Evolutionary conservation across 1,140 invertebrate genomes (phyloP).

Genomic region (Teleogryllus occipitalis): DNA sequence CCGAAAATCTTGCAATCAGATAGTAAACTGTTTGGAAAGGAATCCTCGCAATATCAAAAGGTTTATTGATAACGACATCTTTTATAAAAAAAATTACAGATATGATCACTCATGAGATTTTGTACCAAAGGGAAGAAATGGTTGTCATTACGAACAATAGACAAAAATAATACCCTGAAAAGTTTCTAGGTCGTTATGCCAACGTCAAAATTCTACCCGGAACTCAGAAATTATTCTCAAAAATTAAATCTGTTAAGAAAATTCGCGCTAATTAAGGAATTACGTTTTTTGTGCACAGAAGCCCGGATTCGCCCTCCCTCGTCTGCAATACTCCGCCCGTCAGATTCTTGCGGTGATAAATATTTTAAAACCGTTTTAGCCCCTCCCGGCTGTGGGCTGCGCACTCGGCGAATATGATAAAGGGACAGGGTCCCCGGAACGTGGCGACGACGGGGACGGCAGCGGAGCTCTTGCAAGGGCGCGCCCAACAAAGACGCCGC

Average conservation of each 20-base stretch:
- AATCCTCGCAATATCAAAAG: too few species aligned
- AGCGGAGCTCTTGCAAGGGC: not conserved
- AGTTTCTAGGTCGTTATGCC: not conserved
- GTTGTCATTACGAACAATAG: not conserved
- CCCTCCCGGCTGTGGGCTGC: not conserved
- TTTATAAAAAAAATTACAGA: too few species aligned
- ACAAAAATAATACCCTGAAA: not conserved
- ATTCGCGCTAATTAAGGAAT: not conserved
- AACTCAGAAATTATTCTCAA: not conserved
- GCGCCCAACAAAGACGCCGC: not conserved
- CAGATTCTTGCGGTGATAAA: not conserved
- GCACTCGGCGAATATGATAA: not conserved
- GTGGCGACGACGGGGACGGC: not conserved
- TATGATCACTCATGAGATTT: too few species aligned
- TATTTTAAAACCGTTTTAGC: not conserved
- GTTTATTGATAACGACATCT: too few species aligned
- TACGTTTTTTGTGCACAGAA: not conserved
- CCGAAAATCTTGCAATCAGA: too few species aligned
- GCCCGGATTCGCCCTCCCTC: not conserved
- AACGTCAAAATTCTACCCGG: not conserved
- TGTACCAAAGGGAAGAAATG: too few species aligned
- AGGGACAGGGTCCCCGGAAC: not conserved
- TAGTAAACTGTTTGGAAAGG: too few species aligned
- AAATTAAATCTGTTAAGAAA: constrained; percentile 2
- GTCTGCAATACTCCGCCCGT: not conserved